Base-by-base conservation (phyloP, 2,888 invertebrate species). In the Mimas tiliae region DNA sequence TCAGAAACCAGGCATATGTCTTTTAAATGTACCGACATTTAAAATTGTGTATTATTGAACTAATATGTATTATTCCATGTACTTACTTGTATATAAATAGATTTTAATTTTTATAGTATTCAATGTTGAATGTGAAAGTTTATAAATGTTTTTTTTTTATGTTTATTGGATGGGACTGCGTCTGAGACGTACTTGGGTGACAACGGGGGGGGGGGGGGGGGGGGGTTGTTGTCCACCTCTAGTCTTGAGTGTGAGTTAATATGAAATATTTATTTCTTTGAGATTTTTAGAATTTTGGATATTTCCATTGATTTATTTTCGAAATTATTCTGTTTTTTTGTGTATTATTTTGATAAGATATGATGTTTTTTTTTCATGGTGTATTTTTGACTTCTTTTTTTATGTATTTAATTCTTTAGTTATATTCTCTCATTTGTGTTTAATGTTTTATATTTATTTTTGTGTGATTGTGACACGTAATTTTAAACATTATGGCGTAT, bases 41-140 rank as follows among this genome's bases (percentile, higher is more conserved):
- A 38, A 38, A 9, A 6, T 9, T 38, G 27, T 19, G 11, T 14
- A 21, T 11, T 19, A 2, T 2, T 19, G 52, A 6, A 27, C 38
- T 38, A 21, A 6, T 38, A 6, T 42, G 58, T 58, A 58, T 58
- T 58, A 58, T 42, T 58, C 19, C 58, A 58, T 58, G 58, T 58
- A 58, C 58, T 58, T 58, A 58, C 38, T 58, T 58, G 19, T 58
- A 38, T 58, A 42, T 58, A 38, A 34, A 16, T 27, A 27, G 34
- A n/a, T 27, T 33, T 34, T 33, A 33, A 33, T 58, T 42, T 38
- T 55, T 42, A 38, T 42, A 55, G 34, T 55, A 50, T 19, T 58
- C 42, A 6, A 38, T 42, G 58, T 58, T 58, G 58, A 19, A 21
- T 8, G 16, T 38, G 38, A 58, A 42, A 58, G 58, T 42, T 58